A percentile compares a stretch with the other conserved stretches of the same genome.
Evolutionary conservation across 1,140 invertebrate species (phyloP).

Genomic region (Drosophila pseudoobscura): DNA sequence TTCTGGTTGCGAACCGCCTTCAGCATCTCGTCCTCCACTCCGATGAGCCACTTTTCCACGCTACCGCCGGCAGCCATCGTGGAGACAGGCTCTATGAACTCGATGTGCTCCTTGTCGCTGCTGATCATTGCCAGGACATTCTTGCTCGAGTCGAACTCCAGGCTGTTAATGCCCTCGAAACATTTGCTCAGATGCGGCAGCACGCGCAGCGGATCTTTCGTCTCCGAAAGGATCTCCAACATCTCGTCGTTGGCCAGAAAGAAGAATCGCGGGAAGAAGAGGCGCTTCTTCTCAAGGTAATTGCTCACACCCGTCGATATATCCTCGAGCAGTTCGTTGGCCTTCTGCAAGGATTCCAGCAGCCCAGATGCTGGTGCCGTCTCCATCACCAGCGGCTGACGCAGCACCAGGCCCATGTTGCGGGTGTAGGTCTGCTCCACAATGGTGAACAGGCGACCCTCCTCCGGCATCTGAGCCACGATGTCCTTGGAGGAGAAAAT

Average conservation of each 20-base stretch:
- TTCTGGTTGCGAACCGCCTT: constrained; percentile 89
- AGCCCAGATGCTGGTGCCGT: constrained; percentile 89
- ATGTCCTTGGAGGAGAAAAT: constrained; percentile 98
- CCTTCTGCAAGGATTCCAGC: constrained; percentile 89
- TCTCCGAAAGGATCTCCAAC: constrained; percentile 96
- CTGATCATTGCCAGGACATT: constrained; percentile 94
- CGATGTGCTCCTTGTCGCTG: constrained; percentile 91
- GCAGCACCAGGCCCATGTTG: constrained; percentile 89
- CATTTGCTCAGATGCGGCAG: constrained; percentile 97
- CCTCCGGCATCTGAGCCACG: constrained; percentile 95
- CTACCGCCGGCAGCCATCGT: constrained; percentile 92
- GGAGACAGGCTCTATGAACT: constrained; percentile 88
- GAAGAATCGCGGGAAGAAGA: constrained; percentile 96
- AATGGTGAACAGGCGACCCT: constrained; percentile 90
- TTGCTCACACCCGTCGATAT: constrained; percentile 94
- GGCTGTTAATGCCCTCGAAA: constrained; percentile 90
- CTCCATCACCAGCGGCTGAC: constrained; percentile 90
- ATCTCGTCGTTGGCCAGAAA: constrained; percentile 98
- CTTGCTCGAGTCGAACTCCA: constrained; percentile 90
- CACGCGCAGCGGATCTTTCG: constrained; percentile 93
- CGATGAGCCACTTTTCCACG: constrained; percentile 96
- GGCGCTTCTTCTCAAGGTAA: constrained; percentile 95
- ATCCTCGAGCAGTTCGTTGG: constrained; percentile 90
- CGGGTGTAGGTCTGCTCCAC: constrained; percentile 91
- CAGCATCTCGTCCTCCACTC: constrained; percentile 94